phyloP scores from a whole-genome alignment of 1,140 invertebrate genomes.

The Ruditapes philippinarum region DNA sequence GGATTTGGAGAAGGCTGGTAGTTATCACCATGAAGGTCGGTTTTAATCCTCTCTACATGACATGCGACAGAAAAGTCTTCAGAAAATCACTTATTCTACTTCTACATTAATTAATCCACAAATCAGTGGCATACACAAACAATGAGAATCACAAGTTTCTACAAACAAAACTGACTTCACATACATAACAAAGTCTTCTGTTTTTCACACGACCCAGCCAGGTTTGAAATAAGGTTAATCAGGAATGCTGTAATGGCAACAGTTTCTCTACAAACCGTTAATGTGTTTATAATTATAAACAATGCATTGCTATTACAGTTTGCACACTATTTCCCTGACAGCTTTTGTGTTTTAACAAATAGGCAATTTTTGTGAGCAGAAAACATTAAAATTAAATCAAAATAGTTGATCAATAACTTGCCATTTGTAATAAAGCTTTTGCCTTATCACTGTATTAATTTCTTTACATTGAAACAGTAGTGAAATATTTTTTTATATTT shows the following conservation, averaged over 20 bases:
- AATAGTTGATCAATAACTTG: conserved; percentile 7
- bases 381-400: conserved; percentile 14
- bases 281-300: conserved; percentile 36
- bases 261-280: conserved; percentile 19
- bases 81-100: background rate
- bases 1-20: no score
- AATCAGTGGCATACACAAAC: background rate
- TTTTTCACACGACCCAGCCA: conserved; percentile 15
- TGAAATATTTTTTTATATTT: no score
- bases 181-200: background rate
- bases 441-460: no score
- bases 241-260: conserved; percentile 4
- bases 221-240: background rate
- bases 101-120: background rate
- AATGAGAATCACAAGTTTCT: background rate
- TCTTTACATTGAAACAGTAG: no score
- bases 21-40: no score
- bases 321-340: background rate
- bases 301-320: conserved; percentile 24
- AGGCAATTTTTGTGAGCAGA: conserved; percentile 23
- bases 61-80: conserved; percentile 5
- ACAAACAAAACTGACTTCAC: conserved; percentile 10
- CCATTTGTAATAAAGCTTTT: no score
- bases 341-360: conserved; percentile 28
- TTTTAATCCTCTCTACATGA: background rate